A percentile compares a stretch with the other conserved stretches of the same genome.
Conservation (phyloP, 1,140 invertebrate genomes). For the Cyrtorhinus lividipennis region DNA sequence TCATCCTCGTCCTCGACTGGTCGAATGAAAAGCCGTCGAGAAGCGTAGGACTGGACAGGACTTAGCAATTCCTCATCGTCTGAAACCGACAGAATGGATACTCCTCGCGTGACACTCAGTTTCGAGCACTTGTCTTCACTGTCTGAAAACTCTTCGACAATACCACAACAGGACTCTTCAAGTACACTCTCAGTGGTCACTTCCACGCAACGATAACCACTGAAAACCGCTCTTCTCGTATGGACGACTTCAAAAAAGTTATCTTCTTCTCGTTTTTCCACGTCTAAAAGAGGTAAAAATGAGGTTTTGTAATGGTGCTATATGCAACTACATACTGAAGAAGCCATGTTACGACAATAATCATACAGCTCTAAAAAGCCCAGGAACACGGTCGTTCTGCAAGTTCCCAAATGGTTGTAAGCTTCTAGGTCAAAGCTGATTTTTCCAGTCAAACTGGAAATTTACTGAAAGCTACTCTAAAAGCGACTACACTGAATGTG, state of each 20-base stretch:
- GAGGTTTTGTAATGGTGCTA: neutral
- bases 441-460: too few relatives aligned
- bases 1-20: too few relatives aligned
- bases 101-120: slow-evolving; percentile 34
- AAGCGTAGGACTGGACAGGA: neutral
- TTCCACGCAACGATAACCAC: slow-evolving; percentile 31
- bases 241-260: slow-evolving; percentile 1
- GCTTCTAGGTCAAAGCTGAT: too few relatives aligned
- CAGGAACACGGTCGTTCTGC: too few relatives aligned
- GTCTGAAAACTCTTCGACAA: slow-evolving; percentile 31
- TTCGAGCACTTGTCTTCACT: slow-evolving; percentile 26
- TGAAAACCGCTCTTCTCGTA: neutral
- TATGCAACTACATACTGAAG: too few relatives aligned
- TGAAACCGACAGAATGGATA: slow-evolving; percentile 47
- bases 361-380: too few relatives aligned
- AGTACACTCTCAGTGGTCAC: slow-evolving; percentile 32
- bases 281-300: neutral
- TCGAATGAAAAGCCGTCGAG: too few relatives aligned
- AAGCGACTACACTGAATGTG: too few relatives aligned
- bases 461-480: too few relatives aligned
- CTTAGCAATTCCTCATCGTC: slow-evolving; percentile 37
- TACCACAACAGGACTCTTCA: slow-evolving; percentile 26
- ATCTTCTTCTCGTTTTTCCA: slow-evolving; percentile 10
- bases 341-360: too few relatives aligned
- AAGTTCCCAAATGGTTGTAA: too few relatives aligned